A percentile compares a stretch with the other conserved stretches of the same genome.
These are phyloP conservation scores for Lepidocyrtoides sp. DNA, from an alignment of 2,888 invertebrate genomes.

Conservation along the genomic window DNA sequence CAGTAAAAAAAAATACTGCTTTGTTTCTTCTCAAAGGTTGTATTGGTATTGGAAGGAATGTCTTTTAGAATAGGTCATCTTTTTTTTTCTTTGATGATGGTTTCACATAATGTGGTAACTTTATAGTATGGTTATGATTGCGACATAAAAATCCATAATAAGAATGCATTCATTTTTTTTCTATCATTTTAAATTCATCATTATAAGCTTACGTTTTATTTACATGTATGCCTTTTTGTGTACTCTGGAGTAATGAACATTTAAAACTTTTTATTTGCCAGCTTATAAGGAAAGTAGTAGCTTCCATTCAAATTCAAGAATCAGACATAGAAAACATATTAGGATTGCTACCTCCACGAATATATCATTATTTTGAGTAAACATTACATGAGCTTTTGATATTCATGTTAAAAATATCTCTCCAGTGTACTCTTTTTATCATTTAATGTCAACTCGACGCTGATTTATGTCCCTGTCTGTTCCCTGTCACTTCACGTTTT, in stretches of 20 bases:
- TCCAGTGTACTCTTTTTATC: conserved; percentile 65
- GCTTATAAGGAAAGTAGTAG: background rate
- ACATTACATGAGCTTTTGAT: conserved; percentile 72
- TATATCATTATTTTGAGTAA: conserved; percentile 74
- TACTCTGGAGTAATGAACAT: background rate
- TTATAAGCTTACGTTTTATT: conserved; percentile 18
- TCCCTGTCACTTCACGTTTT: conserved; percentile 68
- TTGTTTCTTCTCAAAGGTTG: background rate
- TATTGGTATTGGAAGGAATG: too few relatives aligned
- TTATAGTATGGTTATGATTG: too few relatives aligned
- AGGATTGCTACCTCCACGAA: conserved; percentile 30
- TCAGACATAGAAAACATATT: background rate
- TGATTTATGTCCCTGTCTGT: conserved; percentile 78
- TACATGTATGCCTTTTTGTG: background rate
- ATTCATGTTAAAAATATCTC: conserved; percentile 69
- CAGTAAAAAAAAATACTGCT: conserved; percentile 3
- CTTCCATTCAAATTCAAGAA: conserved; percentile 31
- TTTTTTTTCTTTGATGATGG: too few relatives aligned
- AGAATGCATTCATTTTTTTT: conserved; percentile 1
- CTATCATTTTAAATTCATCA: conserved; percentile 1
- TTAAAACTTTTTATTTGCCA: background rate
- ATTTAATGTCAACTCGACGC: conserved; percentile 71
- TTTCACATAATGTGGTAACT: too few relatives aligned
- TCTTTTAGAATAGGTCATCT: too few relatives aligned
- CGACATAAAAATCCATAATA: conserved; percentile 20